Percentiles rank a stretch among this genome's conserved stretches.
Conservation (phyloP, 2,113 vertebrate genomes). For the Zootoca vivipara region DNA sequence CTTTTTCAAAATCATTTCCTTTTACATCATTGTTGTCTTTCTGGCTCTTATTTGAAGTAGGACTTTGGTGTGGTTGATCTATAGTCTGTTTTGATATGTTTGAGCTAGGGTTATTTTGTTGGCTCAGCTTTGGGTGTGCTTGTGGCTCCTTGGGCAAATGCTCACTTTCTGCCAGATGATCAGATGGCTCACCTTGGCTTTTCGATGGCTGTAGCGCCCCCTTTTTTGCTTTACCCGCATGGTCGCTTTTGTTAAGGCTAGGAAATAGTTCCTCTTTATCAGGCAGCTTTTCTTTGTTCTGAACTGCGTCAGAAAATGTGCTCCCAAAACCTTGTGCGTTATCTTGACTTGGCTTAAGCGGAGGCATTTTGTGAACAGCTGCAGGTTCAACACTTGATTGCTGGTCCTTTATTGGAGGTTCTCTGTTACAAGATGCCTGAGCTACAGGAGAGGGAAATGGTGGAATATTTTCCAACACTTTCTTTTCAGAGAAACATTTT, state of each 20-base stretch:
- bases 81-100: not conserved
- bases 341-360: not conserved
- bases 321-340: not conserved
- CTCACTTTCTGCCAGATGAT: slow-evolving; percentile 25
- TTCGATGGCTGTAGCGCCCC: not conserved
- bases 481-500: slow-evolving; percentile 45
- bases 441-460: not conserved
- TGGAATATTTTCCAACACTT: slow-evolving; percentile 20
- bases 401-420: slow-evolving; percentile 15
- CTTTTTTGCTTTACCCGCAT: not conserved
- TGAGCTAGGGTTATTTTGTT: not conserved
- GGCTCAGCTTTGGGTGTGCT: not conserved
- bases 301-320: not conserved
- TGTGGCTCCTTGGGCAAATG: not conserved
- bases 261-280: not conserved
- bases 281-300: not conserved
- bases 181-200: not conserved
- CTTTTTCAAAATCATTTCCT: not conserved
- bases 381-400: slow-evolving; percentile 30
- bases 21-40: not conserved
- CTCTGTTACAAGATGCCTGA: slow-evolving; percentile 19
- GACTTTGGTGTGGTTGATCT: not conserved
- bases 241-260: not conserved
- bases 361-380: slow-evolving; percentile 35
- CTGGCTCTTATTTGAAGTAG: not conserved